Conservation (phyloP, 2,113 vertebrate species). For the Hemiscyllium ocellatum region DNA sequence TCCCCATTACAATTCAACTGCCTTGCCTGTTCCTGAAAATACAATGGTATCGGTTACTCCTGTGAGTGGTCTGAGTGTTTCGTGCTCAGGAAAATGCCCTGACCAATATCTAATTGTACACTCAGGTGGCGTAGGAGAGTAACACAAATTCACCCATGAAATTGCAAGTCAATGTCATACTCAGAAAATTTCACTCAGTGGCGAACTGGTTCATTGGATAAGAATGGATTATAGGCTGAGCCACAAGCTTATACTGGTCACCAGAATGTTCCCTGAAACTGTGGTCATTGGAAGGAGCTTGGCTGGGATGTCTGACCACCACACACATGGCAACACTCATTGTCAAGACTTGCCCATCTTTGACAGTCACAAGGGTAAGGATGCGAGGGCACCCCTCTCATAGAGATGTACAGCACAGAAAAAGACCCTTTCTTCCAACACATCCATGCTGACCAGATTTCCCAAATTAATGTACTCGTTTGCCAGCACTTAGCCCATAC, state of each 20-base stretch:
- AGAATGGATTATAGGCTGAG: not conserved
- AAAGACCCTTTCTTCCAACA: too few species aligned
- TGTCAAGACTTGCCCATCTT: not conserved
- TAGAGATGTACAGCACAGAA: too few species aligned
- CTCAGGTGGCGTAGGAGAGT: not conserved
- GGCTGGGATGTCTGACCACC: not conserved
- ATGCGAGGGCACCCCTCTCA: not conserved
- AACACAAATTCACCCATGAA: not conserved
- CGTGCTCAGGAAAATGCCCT: not conserved
- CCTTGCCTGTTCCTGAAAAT: not conserved
- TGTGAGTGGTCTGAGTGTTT: not conserved
- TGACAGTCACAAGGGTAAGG: not conserved
- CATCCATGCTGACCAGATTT: too few species aligned
- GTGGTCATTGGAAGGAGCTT: not conserved
- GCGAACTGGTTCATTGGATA: not conserved
- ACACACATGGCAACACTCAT: not conserved
- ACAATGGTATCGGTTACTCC: not conserved
- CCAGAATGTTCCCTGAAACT: not conserved
- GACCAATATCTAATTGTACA: not conserved
- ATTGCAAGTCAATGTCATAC: not conserved
- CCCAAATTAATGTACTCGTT: too few species aligned
- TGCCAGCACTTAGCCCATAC: too few species aligned
- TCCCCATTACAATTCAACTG: not conserved
- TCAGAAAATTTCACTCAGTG: not conserved
- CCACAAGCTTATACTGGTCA: not conserved